A percentile compares a stretch with the other conserved stretches of the same genome.
Conservation (phyloP, 1,140 invertebrate species). For the Steinernema khuongi region DNA sequence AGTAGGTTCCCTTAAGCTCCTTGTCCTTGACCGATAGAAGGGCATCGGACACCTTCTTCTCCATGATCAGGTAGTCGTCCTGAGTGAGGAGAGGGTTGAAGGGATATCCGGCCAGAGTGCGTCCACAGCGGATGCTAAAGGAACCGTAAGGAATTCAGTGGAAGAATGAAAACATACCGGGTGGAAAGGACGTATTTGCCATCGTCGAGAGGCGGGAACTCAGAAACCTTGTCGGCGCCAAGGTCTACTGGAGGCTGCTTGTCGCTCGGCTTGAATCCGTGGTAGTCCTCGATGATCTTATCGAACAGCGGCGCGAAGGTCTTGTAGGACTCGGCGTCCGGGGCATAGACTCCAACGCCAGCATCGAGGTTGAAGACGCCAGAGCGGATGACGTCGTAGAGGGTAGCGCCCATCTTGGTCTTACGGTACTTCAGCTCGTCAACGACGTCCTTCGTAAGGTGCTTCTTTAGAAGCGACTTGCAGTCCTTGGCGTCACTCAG, state of each 20-base stretch:
- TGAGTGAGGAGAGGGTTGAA: conserved; percentile 67
- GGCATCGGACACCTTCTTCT: conserved; percentile 53
- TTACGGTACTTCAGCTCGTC: conserved; percentile 39
- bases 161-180: conserved; percentile 64
- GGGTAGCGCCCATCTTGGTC: conserved; percentile 55
- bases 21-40: conserved; percentile 53
- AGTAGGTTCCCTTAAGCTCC: conserved; percentile 83
- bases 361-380: conserved; percentile 69
- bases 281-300: conserved; percentile 92
- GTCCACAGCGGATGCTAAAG: conserved; percentile 75
- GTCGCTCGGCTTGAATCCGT: conserved; percentile 69
- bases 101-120: conserved; percentile 79
- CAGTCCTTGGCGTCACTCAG: conserved; percentile 33
- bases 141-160: neutral
- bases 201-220: conserved; percentile 77
- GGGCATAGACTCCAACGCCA: conserved; percentile 87
- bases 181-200: conserved; percentile 85
- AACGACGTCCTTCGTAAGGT: conserved; percentile 46
- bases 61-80: conserved; percentile 56
- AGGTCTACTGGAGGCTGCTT: conserved; percentile 62
- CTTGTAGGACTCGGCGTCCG: conserved; percentile 84
- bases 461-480: conserved; percentile 52
- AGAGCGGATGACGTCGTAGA: conserved; percentile 54
- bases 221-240: conserved; percentile 72
- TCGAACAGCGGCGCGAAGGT: conserved; percentile 83